phyloP scores from a whole-genome alignment of 92 coral and sea anemone genomes.

The Anthopleura xanthogrammica region DNA sequence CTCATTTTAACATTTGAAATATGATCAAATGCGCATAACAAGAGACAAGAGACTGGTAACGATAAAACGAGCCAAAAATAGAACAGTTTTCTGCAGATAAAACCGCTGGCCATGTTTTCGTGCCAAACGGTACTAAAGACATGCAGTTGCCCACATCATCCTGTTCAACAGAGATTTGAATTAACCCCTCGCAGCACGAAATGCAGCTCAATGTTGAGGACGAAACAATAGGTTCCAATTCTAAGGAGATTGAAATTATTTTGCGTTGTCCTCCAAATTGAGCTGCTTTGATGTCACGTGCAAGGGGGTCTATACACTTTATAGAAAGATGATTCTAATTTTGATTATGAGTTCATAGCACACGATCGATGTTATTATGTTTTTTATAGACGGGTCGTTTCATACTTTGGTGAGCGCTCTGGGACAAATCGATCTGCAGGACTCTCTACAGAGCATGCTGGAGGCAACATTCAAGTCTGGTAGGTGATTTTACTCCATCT shows the following conservation, averaged over 20 bases:
- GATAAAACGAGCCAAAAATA: background rate
- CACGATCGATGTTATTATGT: background rate
- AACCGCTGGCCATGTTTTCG: background rate
- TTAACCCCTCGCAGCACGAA: too few species aligned
- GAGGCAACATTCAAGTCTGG: constrained; percentile 97
- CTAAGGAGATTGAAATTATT: too few species aligned
- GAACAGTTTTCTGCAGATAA: background rate
- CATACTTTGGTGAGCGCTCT: constrained; percentile 71
- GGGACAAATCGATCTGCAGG: constrained; percentile 79
- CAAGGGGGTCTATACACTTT: too few species aligned
- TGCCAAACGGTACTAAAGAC: background rate
- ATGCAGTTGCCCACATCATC: background rate
- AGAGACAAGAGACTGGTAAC: background rate
- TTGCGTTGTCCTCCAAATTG: too few species aligned
- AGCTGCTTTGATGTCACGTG: too few species aligned
- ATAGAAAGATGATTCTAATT: too few species aligned
- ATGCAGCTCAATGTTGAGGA: too few species aligned
- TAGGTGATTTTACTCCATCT: constrained; percentile 1
- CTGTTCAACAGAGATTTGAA: too few species aligned
- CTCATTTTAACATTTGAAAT: too few species aligned
- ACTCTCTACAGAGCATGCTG: constrained; percentile 88
- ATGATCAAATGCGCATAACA: too few species aligned
- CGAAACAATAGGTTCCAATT: too few species aligned
- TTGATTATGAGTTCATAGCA: too few species aligned
- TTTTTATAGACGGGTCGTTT: constrained; percentile 24